phyloP scores from a whole-genome alignment of 2,888 invertebrate species.

The Ganaspis brasiliensis region DNA sequence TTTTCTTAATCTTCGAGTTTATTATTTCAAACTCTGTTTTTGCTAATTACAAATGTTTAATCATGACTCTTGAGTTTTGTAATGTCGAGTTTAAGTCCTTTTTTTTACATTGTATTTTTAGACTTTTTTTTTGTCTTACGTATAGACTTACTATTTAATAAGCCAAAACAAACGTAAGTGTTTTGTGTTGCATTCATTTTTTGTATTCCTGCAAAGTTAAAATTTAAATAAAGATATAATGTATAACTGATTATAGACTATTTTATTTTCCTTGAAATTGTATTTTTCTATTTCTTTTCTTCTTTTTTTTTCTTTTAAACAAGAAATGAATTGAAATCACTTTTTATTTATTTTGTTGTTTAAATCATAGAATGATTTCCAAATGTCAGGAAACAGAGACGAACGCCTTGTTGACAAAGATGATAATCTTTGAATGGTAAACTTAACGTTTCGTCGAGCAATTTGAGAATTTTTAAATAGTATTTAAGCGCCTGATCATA shows the following conservation, averaged over 20 bases:
- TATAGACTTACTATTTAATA: slow-evolving; percentile 4
- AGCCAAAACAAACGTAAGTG: slow-evolving; percentile 47
- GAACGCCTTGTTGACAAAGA: slow-evolving; percentile 87
- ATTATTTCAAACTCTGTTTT: too few species aligned
- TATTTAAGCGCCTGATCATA: slow-evolving; percentile 85
- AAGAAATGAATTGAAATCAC: too few species aligned
- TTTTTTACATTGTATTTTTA: too few species aligned
- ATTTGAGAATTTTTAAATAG: slow-evolving; percentile 85
- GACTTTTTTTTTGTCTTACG: too few species aligned
- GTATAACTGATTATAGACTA: slow-evolving; percentile 60
- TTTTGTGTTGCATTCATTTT: slow-evolving; percentile 76
- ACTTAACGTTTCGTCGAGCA: slow-evolving; percentile 86
- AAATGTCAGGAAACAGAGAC: slow-evolving; percentile 86
- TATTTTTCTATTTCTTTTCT: slow-evolving; percentile 15
- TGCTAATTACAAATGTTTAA: too few species aligned
- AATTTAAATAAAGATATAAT: slow-evolving; percentile 74
- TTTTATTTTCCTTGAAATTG: too few species aligned
- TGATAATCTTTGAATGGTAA: slow-evolving; percentile 90
- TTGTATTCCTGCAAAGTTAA: slow-evolving; percentile 76
- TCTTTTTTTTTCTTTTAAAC: slow-evolving; percentile 2
- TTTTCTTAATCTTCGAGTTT: too few species aligned
- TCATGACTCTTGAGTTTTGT: too few species aligned
- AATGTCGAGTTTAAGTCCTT: too few species aligned
- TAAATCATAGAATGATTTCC: slow-evolving; percentile 81
- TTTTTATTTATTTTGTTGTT: slow-evolving; percentile 7